These are phyloP conservation scores for Nesoenas mayeri DNA, from an alignment of 2,113 vertebrate species.

Conservation along the genomic window DNA sequence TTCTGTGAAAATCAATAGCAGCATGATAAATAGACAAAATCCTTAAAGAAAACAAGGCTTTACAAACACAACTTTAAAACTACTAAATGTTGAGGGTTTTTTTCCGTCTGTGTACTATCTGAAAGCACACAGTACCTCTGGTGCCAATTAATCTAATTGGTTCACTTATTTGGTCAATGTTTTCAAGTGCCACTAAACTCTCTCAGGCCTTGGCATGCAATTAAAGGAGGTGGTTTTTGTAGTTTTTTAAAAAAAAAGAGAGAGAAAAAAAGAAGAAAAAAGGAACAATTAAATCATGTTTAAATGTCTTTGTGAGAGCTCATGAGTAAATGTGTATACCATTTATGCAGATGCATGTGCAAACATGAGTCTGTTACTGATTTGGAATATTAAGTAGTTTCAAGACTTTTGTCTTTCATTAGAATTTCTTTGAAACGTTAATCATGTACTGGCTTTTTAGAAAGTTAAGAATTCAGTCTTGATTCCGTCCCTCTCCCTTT, in stretches of 20 bases:
- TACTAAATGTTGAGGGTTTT: not conserved
- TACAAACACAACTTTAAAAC: not conserved
- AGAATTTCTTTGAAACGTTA: not conserved
- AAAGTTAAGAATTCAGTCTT: not conserved
- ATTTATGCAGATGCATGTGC: not conserved
- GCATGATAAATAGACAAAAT: not conserved
- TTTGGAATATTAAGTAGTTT: constrained; percentile 27
- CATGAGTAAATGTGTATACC: not conserved
- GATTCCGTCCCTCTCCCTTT: not conserved
- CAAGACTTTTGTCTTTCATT: constrained; percentile 19
- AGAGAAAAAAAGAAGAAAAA: not conserved
- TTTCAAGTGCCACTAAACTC: constrained; percentile 42
- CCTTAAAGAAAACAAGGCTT: constrained; percentile 1
- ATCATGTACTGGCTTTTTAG: not conserved
- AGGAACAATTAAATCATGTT: constrained; percentile 15
- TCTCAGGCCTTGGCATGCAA: constrained; percentile 28
- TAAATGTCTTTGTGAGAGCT: constrained; percentile 16
- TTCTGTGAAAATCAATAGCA: not conserved
- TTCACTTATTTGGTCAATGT: constrained; percentile 29
- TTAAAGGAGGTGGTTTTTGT: constrained; percentile 15
- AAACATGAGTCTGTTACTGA: constrained; percentile 11
- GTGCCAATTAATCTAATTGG: constrained; percentile 59
- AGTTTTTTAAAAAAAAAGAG: not conserved
- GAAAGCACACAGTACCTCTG: constrained; percentile 6
- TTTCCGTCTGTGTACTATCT: not conserved